These are phyloP conservation scores for Athalia circularis DNA, from an alignment of 2,888 invertebrate genomes.

Conservation along the genomic window DNA sequence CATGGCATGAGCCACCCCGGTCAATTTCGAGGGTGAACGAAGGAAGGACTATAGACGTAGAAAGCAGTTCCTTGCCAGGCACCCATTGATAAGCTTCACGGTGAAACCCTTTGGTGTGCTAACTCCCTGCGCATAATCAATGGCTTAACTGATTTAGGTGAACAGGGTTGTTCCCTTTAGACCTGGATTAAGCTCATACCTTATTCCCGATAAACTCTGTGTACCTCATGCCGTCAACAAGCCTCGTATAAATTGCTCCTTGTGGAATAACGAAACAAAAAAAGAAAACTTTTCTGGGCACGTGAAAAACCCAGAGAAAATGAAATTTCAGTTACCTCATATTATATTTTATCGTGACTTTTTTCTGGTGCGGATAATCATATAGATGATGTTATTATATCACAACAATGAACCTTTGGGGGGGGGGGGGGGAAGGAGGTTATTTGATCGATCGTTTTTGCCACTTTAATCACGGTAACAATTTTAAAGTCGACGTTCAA, in stretches of 20 bases:
- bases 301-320: too few species aligned
- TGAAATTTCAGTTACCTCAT: too few species aligned
- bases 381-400: too few species aligned
- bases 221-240: background rate
- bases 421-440: too few species aligned
- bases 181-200: slow-evolving; percentile 10
- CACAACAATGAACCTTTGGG: too few species aligned
- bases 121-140: slow-evolving; percentile 34
- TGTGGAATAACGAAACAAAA: background rate
- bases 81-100: slow-evolving; percentile 28
- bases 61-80: background rate
- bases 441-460: too few species aligned
- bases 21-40: background rate
- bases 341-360: too few species aligned
- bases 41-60: too few species aligned
- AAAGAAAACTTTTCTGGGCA: too few species aligned
- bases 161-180: slow-evolving; percentile 30
- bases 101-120: slow-evolving; percentile 19
- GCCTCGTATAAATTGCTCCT: background rate
- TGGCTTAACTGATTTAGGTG: slow-evolving; percentile 29
- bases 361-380: too few species aligned
- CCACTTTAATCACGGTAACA: too few species aligned
- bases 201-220: background rate
- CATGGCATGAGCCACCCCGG: background rate
- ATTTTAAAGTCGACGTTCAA: too few species aligned